Base-by-base conservation (phyloP, 2,113 vertebrate species). In the Podarcis cretensis region DNA sequence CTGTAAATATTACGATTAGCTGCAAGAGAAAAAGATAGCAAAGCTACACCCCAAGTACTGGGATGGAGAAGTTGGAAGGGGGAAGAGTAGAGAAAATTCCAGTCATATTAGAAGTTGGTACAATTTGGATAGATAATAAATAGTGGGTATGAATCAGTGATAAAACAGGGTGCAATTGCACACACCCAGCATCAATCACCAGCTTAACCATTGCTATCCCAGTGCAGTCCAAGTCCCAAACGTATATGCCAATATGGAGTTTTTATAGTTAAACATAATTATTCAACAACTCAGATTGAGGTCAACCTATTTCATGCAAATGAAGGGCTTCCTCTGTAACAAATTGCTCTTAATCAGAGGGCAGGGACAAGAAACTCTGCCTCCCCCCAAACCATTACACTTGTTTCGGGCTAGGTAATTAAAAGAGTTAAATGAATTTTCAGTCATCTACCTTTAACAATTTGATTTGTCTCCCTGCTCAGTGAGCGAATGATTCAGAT, bases 371-470 rank as follows among this genome's bases (percentile, higher is more conserved):
- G 32, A 86, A n/a, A 32, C 18, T 6, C 4, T 30, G 8, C 27
- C 35, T 43, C 40, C 43, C 35, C 12, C 20, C 32, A 59, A 81
- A 35, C 7, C 23, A 25, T 95, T 93, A 79, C 86, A 81, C 74
- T 87, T 40, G 79, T 89, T 80, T 89, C 89, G 92, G 86, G 76
- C 86, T 84, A 88, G 35, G 18, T 80, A 93, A 93, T 93, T 87
- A 92, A 85, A 91, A 91, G 89, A 89, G 73, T 88, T 84, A 92
- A 87, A 79, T 92, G 75, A 87, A 85, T 85, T 91, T 94, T 92
- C 85, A 89, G 87, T 68, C 81, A 88, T 90, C 63, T 89, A 71
- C 84, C 85, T 87, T 93, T 89, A 93, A 84, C 77, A 86, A 75
- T 68, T 75, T 68, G 83, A 94, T 83, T 85, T 92, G 75, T 71